These are phyloP conservation scores for Trichogramma evanescens DNA, from an alignment of 2,888 invertebrate genomes.

Conservation along the genomic window DNA sequence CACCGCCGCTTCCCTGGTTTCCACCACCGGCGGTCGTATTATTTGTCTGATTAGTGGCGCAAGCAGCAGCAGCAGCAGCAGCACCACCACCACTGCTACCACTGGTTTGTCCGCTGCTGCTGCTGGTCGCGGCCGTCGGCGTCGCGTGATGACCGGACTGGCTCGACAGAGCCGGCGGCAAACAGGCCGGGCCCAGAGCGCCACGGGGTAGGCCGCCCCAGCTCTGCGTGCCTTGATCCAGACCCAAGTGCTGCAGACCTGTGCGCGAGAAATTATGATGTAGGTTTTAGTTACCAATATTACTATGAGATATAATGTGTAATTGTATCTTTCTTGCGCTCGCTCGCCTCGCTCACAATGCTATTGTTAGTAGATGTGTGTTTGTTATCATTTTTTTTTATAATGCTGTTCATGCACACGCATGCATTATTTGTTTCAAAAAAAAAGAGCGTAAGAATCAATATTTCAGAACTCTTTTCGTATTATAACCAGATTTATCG, in stretches of 20 bases:
- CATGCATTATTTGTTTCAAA: no score
- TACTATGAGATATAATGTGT: no score
- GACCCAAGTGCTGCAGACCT: constrained; percentile 43
- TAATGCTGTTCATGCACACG: no score
- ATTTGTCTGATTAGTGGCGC: background rate
- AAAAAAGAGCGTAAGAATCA: constrained; percentile 20
- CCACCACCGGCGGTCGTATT: no score
- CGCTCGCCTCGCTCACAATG: no score
- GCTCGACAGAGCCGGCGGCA: constrained; percentile 43
- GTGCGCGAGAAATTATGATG: constrained; percentile 4
- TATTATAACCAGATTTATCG: background rate
- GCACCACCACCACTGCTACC: constrained; percentile 4
- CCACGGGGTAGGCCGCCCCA: constrained; percentile 43
- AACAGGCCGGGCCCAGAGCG: constrained; percentile 43
- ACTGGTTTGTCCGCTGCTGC: no score
- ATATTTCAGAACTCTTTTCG: background rate
- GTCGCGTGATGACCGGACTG: constrained; percentile 41
- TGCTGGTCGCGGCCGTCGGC: constrained; percentile 27
- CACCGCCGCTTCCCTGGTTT: background rate
- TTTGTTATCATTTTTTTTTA: no score
- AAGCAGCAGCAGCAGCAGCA: constrained; percentile 10
- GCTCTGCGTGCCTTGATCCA: constrained; percentile 43
- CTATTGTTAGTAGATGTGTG: no score
- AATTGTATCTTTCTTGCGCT: no score
- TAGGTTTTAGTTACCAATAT: no score